These are phyloP conservation scores for Diplosoma virens DNA, from an alignment of 23 tunicate genomes.

Conservation along the genomic window DNA sequence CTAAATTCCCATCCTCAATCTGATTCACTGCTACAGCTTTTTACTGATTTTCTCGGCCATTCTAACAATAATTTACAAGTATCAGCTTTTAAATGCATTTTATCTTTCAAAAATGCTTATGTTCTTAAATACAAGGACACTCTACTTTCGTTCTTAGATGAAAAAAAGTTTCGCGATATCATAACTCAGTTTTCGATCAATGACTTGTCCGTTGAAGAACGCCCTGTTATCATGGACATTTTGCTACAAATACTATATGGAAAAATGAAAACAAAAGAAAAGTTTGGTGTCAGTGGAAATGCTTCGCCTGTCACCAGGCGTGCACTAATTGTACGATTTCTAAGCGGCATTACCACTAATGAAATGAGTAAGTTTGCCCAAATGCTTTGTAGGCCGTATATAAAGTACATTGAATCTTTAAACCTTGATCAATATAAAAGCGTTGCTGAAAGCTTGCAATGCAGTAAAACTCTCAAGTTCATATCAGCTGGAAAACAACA, in stretches of 20 bases:
- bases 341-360: slow-evolving; percentile 13
- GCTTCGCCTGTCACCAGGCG: slow-evolving; percentile 16
- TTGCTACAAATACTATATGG: slow-evolving; percentile 68
- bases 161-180: slow-evolving; percentile 53
- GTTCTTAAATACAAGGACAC: slow-evolving; percentile 34
- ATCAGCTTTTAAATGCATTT: slow-evolving; percentile 54
- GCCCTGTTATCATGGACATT: slow-evolving; percentile 40
- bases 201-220: slow-evolving; percentile 34
- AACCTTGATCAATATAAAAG: background rate
- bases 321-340: slow-evolving; percentile 52
- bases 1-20: slow-evolving; percentile 14
- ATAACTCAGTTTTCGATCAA: slow-evolving; percentile 38
- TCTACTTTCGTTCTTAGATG: slow-evolving; percentile 49
- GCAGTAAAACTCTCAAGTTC: background rate
- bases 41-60: slow-evolving; percentile 50
- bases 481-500: slow-evolving; percentile 61
- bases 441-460: background rate
- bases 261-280: slow-evolving; percentile 56
- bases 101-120: slow-evolving; percentile 19
- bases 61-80: slow-evolving; percentile 44
- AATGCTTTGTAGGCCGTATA: slow-evolving; percentile 23
- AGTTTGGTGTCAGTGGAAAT: slow-evolving; percentile 33
- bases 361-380: slow-evolving; percentile 40
- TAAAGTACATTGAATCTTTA: background rate
- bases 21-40: slow-evolving; percentile 36